Base-by-base conservation (phyloP, 1,140 invertebrate genomes). In the Ladona fulva region DNA sequence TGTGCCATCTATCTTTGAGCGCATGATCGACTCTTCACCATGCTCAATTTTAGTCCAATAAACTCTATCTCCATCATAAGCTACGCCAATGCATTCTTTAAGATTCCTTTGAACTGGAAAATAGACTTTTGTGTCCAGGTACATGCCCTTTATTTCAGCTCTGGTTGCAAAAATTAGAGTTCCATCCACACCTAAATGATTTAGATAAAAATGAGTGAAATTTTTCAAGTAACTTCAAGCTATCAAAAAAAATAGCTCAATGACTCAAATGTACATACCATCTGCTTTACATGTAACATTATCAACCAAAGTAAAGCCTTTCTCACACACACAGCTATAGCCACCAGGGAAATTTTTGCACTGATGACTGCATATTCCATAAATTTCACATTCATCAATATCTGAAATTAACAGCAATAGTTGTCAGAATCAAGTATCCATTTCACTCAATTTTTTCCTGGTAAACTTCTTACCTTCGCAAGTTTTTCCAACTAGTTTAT, bases 281-380 rank as follows among this genome's bases (percentile, higher is more conserved):
- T 84, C 83, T 16, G 86, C 88, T 83, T 92, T 93, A 83, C 96
- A 97, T 0, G 90, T 91, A 74, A 86, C 88, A 24, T 88, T 88
- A 82, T 96, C 91, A 0, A 82, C 74, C 25, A 92, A 84, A 22
- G 86, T 86, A 82, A 95, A 98, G 0, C 91, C 92, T 0, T 88
- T 83, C 25, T 93, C 90, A 84, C 97, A 98, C 59, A 87, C 86
- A 82, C 97, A 99, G 8, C 84, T 86, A 82, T 91, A 97, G 0
- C 89, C 90, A 0, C 95, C 95, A 0, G 86, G 85, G 0, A 84
- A 89, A 82, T 98, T 97, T 24, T 87, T 83, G 82, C 97, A 99
- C 75, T 84, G 83, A 83, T 99, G 97, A 77, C 93, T 93, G 81
- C 97, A 99, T 0, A 88, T 85, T 11, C 92, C 91, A 74, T 89